These are phyloP conservation scores for Azemiops feae DNA, from an alignment of 2,113 vertebrate genomes.

Conservation along the genomic window DNA sequence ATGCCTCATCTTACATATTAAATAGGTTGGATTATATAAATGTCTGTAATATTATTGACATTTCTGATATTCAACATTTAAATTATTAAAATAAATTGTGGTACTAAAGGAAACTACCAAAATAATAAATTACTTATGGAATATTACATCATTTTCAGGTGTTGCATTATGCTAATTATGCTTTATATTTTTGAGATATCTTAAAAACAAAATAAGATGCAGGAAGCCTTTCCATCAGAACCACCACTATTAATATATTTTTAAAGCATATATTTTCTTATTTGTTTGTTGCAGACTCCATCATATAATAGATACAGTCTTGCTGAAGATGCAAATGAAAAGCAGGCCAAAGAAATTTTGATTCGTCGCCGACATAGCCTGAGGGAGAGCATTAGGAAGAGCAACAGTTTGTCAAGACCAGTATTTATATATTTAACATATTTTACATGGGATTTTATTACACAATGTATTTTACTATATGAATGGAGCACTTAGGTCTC, in stretches of 20 bases:
- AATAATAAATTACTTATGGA: not conserved
- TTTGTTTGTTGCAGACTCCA: constrained; percentile 77
- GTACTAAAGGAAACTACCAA: not conserved
- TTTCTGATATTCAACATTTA: not conserved
- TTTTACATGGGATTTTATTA: not conserved
- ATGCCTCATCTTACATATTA: not conserved
- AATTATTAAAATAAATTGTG: not conserved
- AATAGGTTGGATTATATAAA: not conserved
- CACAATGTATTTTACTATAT: not conserved
- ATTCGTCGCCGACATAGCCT: constrained; percentile 88
- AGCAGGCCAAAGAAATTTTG: constrained; percentile 87
- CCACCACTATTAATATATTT: not conserved
- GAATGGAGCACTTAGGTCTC: not conserved
- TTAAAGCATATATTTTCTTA: constrained; percentile 17
- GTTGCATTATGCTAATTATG: constrained; percentile 7
- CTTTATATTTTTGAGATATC: not conserved
- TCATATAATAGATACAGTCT: constrained; percentile 88
- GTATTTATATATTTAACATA: constrained; percentile 59
- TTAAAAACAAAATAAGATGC: constrained; percentile 8
- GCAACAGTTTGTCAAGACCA: constrained; percentile 72
- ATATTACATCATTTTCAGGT: not conserved
- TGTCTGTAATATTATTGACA: not conserved
- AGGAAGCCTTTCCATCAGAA: not conserved
- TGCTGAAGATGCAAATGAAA: constrained; percentile 78
- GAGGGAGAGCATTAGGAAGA: constrained; percentile 82